A percentile compares a stretch with the other conserved stretches of the same genome.
phyloP scores from a whole-genome alignment of 2,113 vertebrate genomes.

The Pontoporia blainvillei region DNA sequence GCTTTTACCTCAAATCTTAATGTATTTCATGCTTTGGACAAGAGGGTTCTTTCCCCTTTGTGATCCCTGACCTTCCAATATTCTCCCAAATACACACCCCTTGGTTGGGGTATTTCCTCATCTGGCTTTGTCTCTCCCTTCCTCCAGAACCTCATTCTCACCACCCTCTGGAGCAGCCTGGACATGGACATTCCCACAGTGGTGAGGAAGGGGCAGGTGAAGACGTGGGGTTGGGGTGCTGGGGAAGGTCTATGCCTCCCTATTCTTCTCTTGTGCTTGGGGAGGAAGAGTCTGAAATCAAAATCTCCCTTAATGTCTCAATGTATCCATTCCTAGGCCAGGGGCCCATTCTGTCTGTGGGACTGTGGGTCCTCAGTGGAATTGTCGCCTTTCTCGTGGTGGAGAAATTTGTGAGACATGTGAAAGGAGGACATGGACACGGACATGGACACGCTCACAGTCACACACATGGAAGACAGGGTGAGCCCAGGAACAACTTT shows the following conservation, averaged over 20 bases:
- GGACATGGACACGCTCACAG: constrained; percentile 63
- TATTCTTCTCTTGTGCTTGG: neutral
- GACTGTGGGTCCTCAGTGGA: constrained; percentile 91
- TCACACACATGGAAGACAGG: constrained; percentile 74
- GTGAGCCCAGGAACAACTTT: constrained; percentile 30
- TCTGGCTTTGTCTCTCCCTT: neutral
- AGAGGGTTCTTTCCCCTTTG: neutral
- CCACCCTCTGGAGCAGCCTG: constrained; percentile 64
- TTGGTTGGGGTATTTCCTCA: neutral
- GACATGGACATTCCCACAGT: constrained; percentile 72
- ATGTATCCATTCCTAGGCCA: constrained; percentile 82
- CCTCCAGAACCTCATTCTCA: constrained; percentile 87
- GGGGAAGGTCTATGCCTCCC: neutral
- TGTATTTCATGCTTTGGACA: neutral
- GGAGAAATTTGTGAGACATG: constrained; percentile 91
- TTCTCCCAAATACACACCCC: neutral
- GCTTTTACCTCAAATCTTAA: neutral
- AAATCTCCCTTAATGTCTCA: neutral
- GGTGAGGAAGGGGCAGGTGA: constrained; percentile 42
- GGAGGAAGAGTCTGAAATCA: neutral
- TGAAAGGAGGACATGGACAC: constrained; percentile 86
- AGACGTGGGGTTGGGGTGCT: neutral
- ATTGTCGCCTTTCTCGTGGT: constrained; percentile 93
- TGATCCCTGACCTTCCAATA: neutral
- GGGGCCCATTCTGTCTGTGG: constrained; percentile 89